Base-by-base conservation (phyloP, 1,140 invertebrate genomes). In the Berghia stephanieae region DNA sequence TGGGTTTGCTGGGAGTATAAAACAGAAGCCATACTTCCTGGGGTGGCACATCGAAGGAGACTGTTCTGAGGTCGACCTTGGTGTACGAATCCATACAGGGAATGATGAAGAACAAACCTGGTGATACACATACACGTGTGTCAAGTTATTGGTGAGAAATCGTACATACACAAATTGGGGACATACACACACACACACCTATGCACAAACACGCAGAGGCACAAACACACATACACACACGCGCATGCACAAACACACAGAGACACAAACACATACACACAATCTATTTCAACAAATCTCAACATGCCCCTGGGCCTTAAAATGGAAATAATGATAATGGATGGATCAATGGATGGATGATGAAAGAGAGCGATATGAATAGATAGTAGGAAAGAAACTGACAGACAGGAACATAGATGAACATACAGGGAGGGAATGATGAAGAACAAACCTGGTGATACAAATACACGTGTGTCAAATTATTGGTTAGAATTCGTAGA, bases 21-120 rank as follows among this genome's bases (percentile, higher is more conserved):
- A n/a, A n/a, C n/a, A n/a, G n/a, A n/a, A n/a, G n/a, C n/a, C n/a
- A n/a, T n/a, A 96, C 96, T 92, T 98, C 96, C 91, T 98, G 96
- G 8, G 96, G 96, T 52, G 96, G 96, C 43, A 98, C 95, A 86
- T 98, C 96, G 86, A 98, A 98, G 0, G 95, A 96, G 77, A 96
- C 90, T 24, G 92, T 92, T 76, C 96, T 92, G 69, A 97, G 89
- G 86, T 98, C 96, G 44, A 92, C 95, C 88, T 95, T 95, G 60
- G 94, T 93, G 84, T 96, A 97, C 40, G 93, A 94, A 85, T 98
- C 96, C 77, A 97, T 94, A 85, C 96, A 98, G 0, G 96, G 95
- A 55, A 96, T 90, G 16, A 97, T 92, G 86, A 97, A 96, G 85
- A 98, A 97, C 79, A 90, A 83, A 77, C 90, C 89, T 83, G 83